Conservation (phyloP, 2,113 vertebrate genomes). For the Ia io region DNA sequence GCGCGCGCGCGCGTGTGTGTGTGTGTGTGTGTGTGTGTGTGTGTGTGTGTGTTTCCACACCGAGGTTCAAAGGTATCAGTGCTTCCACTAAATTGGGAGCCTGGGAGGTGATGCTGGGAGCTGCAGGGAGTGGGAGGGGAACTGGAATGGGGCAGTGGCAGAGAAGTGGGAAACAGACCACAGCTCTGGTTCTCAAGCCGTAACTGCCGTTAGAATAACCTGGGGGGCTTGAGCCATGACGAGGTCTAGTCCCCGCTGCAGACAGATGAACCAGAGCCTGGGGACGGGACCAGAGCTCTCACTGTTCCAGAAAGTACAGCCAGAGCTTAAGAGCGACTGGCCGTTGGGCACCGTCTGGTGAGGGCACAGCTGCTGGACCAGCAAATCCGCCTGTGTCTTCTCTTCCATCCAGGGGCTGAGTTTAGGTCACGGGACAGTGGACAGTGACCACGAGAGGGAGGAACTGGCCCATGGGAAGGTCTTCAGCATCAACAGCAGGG, state of each 20-base stretch:
- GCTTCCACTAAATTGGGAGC: background rate
- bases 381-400: background rate
- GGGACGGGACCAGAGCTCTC: background rate
- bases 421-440: background rate
- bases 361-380: background rate
- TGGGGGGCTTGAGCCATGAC: background rate
- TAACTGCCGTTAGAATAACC: background rate
- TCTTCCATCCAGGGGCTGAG: background rate
- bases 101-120: background rate
- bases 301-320: background rate
- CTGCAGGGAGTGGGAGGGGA: background rate
- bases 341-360: background rate
- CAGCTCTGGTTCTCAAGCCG: background rate
- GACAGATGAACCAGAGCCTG: background rate
- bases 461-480: background rate
- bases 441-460: background rate
- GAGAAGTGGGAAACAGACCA: background rate
- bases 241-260: fast-evolving
- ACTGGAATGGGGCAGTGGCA: background rate
- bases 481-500: background rate
- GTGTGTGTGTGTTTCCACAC: background rate
- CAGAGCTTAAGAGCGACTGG: background rate
- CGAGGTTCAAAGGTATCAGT: background rate
- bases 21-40: background rate
- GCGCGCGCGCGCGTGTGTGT: fast-evolving